Evolutionary conservation across 2,113 vertebrate species (phyloP).

Genomic region (Scopus umbretta): DNA sequence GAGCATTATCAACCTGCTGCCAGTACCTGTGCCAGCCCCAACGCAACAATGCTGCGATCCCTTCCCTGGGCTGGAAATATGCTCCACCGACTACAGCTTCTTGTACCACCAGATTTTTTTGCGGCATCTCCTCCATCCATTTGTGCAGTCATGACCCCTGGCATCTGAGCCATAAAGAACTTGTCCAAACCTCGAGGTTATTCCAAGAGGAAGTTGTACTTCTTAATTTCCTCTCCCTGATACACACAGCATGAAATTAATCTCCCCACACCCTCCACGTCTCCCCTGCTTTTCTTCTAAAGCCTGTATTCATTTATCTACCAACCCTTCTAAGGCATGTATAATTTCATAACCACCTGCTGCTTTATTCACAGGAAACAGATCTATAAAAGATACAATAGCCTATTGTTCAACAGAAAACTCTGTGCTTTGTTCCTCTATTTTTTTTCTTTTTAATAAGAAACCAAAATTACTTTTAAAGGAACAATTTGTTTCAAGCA

Average conservation of each 20-base stretch:
- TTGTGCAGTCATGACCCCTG: not conserved
- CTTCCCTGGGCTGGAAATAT: rapidly evolving
- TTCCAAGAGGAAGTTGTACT: not conserved
- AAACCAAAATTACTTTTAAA: conserved; percentile 42
- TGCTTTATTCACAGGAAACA: conserved; percentile 35
- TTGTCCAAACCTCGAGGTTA: rapidly evolving
- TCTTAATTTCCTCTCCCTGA: not conserved
- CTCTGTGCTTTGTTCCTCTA: not conserved
- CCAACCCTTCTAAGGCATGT: not conserved
- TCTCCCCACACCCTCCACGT: not conserved
- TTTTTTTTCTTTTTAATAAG: conserved; percentile 18
- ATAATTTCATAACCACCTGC: conserved; percentile 44
- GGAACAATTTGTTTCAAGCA: conserved; percentile 20
- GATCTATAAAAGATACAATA: conserved; percentile 32
- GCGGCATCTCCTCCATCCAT: not conserved
- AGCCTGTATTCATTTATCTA: not conserved
- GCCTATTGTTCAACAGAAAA: conserved; percentile 44
- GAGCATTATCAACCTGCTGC: not conserved
- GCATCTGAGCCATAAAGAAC: not conserved
- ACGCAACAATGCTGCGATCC: rapidly evolving
- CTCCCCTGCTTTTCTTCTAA: not conserved
- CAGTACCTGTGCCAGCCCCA: not conserved
- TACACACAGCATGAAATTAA: not conserved
- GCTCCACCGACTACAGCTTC: not conserved
- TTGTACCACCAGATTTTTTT: not conserved